Evolutionary conservation across 2,113 vertebrate species (phyloP), one percentile per base, ranked within the genome.

Genomic region (Tauraco erythrolophus): DNA sequence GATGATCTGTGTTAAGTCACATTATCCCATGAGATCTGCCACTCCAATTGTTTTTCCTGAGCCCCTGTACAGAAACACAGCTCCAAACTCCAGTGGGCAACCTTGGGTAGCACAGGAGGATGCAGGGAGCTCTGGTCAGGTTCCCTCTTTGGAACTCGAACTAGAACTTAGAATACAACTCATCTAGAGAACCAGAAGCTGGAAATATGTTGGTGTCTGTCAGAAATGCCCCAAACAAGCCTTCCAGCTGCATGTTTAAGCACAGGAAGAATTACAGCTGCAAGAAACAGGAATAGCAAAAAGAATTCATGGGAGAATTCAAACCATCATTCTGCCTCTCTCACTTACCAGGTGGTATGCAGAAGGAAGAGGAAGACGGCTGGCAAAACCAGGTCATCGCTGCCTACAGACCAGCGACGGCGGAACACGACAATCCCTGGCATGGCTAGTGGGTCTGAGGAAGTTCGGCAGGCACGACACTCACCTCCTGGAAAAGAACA

Each of bases 371-470:
- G 99, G 97, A 99, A 99, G 98, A 99, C 97, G 58, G 99, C 99
- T 6, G 99, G 99, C 98, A 99, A 97, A 98, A 99, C 99, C 94
- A 99, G 99, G 99, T 99, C 99, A 99, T 99, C 99, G 95, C 99
- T 99, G 98, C 99, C 99, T 96, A 99, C 99, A 99, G 99, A 99
- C 99, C 99, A 99, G 98, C 99, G 99, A 96, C 99, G 99, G 98
- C 99, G 99, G 98, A 99, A 99, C 98, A 99, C 99, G 94, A 99
- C 99, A 95, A 99, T 99, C 95, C 99, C 99, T 96, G 99, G 99
- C 99, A 99, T 99, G 98, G 98, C 98, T 98, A 98, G 98, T 14
- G 3, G 97, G 96, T 98, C 97, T 76, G 39, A 27, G 64, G 92
- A 84, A 92, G 96, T 91, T 98, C 97, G 98, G 97, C 92, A 92